phyloP scores from a whole-genome alignment of 2,113 vertebrate genomes.

The Cygnus buccinator region DNA sequence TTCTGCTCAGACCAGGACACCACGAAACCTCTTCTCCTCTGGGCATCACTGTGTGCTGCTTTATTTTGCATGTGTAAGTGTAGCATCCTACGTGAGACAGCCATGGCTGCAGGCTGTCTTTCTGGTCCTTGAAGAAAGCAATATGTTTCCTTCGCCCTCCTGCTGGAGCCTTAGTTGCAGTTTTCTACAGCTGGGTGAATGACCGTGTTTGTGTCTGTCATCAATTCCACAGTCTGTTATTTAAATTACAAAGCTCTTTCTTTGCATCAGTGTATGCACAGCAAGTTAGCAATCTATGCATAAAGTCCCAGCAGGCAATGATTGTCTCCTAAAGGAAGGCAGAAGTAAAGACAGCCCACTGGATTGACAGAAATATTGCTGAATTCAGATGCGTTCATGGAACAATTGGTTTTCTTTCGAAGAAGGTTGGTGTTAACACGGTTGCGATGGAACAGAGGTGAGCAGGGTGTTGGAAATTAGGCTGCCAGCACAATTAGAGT shows the following conservation, averaged over 20 bases:
- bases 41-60: background rate
- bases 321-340: constrained; percentile 59
- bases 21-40: background rate
- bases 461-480: constrained; percentile 19
- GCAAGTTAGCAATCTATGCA: constrained; percentile 66
- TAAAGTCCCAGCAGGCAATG: constrained; percentile 67
- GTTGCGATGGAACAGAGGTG: background rate
- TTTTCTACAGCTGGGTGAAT: constrained; percentile 5
- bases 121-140: background rate
- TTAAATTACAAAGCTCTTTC: constrained; percentile 65
- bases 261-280: constrained; percentile 34
- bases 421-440: background rate
- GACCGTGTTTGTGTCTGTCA: background rate
- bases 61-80: background rate
- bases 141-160: background rate
- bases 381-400: constrained; percentile 1
- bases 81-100: background rate
- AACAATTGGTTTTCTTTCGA: constrained; percentile 22
- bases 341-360: constrained; percentile 23
- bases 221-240: constrained; percentile 54
- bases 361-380: constrained; percentile 25
- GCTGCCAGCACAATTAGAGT: background rate
- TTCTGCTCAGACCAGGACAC: background rate
- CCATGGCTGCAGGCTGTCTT: background rate
- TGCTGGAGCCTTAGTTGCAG: background rate